phyloP scores from a whole-genome alignment of 2,888 invertebrate genomes.

The Chrysina gloriosa region DNA sequence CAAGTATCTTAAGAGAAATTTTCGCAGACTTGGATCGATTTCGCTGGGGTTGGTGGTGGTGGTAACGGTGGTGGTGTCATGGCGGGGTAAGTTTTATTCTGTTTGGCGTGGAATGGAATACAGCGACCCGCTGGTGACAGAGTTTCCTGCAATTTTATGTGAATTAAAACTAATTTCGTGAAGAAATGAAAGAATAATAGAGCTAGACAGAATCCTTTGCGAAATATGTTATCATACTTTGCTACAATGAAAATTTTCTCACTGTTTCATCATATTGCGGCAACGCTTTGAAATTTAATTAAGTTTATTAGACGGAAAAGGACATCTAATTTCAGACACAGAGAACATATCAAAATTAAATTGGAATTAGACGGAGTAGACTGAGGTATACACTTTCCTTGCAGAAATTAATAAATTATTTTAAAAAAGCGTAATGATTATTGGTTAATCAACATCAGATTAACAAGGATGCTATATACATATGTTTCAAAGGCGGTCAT shows the following conservation, averaged over 20 bases:
- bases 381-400: no score
- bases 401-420: no score
- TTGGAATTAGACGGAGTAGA: no score
- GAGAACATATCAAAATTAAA: background rate
- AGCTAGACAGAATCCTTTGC: background rate
- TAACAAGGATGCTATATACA: no score
- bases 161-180: conserved; percentile 24
- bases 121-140: conserved; percentile 7
- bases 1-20: conserved; percentile 23
- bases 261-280: background rate
- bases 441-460: no score
- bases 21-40: conserved; percentile 23
- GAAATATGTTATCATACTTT: conserved; percentile 16
- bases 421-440: no score
- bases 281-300: conserved; percentile 8
- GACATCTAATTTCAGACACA: background rate
- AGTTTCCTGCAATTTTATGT: conserved; percentile 28
- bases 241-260: background rate
- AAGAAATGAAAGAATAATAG: conserved; percentile 31
- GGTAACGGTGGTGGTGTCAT: conserved; percentile 24
- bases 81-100: conserved; percentile 28
- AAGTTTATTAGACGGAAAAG: no score
- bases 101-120: background rate
- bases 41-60: conserved; percentile 11
- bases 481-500: no score